Evolutionary conservation across 35 echinoderm and acorn worm genomes (phyloP).

Genomic region (Lytechinus pictus): DNA sequence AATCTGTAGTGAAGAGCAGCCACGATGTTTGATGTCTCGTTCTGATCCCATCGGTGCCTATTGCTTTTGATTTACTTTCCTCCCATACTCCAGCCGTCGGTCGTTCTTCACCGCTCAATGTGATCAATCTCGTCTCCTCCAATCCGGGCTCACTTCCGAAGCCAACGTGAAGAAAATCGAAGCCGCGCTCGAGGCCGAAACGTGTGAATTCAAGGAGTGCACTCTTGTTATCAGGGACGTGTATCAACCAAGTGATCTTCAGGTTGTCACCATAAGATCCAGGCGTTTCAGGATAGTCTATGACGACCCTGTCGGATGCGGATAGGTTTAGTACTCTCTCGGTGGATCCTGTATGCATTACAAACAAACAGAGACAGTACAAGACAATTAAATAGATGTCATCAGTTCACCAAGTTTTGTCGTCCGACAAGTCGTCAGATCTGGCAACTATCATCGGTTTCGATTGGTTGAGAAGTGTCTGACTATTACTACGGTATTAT

Average conservation of each 20-base stretch:
- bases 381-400: too few relatives aligned
- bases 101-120: neutral
- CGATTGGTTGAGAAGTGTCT: too few relatives aligned
- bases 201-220: neutral
- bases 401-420: too few relatives aligned
- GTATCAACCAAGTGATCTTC: neutral
- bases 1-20: neutral
- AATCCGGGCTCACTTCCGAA: neutral
- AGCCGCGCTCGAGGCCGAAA: neutral
- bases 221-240: neutral
- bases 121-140: slow-evolving; percentile 9
- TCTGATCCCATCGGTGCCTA: neutral
- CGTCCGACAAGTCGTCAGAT: too few relatives aligned
- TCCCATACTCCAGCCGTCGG: neutral
- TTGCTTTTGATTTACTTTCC: neutral
- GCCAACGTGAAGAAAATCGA: neutral
- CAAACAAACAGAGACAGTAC: too few relatives aligned
- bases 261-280: neutral
- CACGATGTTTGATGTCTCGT: neutral
- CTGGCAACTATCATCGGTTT: too few relatives aligned
- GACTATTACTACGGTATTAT: too few relatives aligned
- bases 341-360: neutral
- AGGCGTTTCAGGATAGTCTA: neutral
- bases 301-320: neutral
- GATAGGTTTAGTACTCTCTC: neutral